A percentile compares a stretch with the other conserved stretches of the same genome.
phyloP scores from a whole-genome alignment of 1,140 invertebrate species.

The Halotydeus destructor region DNA sequence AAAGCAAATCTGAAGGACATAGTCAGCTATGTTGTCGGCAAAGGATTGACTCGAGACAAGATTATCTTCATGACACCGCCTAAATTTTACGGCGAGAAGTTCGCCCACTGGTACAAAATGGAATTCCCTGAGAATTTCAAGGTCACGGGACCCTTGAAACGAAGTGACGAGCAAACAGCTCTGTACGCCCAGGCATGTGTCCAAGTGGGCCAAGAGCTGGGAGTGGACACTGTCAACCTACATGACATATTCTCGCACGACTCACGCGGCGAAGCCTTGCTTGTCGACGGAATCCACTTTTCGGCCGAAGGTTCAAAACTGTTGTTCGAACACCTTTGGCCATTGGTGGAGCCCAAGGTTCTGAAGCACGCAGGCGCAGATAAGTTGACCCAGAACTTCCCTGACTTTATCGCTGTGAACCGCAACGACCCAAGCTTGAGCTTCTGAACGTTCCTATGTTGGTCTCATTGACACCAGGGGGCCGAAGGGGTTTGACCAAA shows the following conservation, averaged over 20 bases:
- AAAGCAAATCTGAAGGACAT: constrained; percentile 22
- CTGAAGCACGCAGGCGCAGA: no score
- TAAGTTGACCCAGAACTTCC: no score
- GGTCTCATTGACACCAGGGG: no score
- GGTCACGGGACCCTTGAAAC: not conserved
- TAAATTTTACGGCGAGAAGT: constrained; percentile 20
- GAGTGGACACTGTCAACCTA: constrained; percentile 19
- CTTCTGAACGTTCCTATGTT: no score
- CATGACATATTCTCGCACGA: constrained; percentile 19
- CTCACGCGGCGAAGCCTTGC: constrained; percentile 10
- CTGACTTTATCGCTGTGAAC: no score
- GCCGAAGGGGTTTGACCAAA: no score
- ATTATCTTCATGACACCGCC: constrained; percentile 24
- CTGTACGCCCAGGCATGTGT: constrained; percentile 19
- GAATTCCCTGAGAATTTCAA: constrained; percentile 7
- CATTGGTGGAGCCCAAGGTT: no score
- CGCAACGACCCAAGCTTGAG: no score
- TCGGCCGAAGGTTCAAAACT: constrained; percentile 9
- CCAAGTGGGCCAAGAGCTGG: constrained; percentile 16
- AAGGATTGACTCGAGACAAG: constrained; percentile 21
- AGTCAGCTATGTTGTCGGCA: constrained; percentile 22
- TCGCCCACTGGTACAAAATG: constrained; percentile 16
- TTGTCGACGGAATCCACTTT: constrained; percentile 17
- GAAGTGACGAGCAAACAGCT: constrained; percentile 11
- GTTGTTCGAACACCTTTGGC: constrained; percentile 10